Conservation (phyloP, 2,888 invertebrate genomes). For the Phaonia tiefii region DNA sequence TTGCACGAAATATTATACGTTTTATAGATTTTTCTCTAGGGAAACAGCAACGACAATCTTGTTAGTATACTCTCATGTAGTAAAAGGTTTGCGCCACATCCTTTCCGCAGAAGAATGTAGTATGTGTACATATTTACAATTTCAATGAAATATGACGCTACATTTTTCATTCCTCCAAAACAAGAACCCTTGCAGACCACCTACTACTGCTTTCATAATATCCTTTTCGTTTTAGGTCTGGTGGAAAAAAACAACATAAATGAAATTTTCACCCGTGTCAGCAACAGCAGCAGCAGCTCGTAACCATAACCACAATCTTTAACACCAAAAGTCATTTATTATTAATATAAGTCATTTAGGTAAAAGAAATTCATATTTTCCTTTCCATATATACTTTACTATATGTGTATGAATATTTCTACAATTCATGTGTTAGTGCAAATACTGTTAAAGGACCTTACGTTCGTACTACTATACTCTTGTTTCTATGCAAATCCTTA, state of each 20-base stretch:
- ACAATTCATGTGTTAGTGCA: too few relatives aligned
- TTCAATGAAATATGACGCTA: background rate
- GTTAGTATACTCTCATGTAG: too few relatives aligned
- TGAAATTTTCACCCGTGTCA: background rate
- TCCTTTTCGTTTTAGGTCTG: background rate
- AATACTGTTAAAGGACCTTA: too few relatives aligned
- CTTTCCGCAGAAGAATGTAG: background rate
- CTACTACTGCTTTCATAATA: background rate
- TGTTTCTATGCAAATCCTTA: background rate
- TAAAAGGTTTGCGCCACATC: too few relatives aligned
- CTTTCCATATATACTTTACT: background rate
- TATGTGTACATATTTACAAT: background rate
- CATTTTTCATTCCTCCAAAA: background rate
- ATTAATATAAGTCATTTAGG: constrained; percentile 34
- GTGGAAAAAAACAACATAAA: background rate
- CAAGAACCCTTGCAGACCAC: background rate
- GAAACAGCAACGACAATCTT: background rate
- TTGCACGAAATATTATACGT: background rate
- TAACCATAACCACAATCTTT: constrained; percentile 28
- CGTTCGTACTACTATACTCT: too few relatives aligned
- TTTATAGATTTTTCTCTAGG: background rate
- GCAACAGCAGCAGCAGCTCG: background rate
- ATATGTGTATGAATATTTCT: background rate
- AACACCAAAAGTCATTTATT: constrained; percentile 43
- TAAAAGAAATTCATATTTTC: background rate